Evolutionary conservation across 2,113 vertebrate species (phyloP).

Genomic region (Paramisgurnus dabryanus): DNA sequence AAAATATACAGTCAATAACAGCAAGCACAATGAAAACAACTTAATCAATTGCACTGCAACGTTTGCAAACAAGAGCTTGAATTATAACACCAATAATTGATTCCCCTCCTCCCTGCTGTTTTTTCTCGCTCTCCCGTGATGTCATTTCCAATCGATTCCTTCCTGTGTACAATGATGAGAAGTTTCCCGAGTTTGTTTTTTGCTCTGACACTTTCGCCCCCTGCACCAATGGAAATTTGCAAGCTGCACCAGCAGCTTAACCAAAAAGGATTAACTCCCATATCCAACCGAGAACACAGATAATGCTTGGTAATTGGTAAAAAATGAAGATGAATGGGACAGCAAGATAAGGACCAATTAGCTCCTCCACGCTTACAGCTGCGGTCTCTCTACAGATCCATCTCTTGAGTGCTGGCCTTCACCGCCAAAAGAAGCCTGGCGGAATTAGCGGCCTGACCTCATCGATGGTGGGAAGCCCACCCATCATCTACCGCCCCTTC

Average conservation of each 20-base stretch:
- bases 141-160: constrained; percentile 69
- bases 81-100: constrained; percentile 79
- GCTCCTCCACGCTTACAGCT: constrained; percentile 99
- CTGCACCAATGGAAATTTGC: constrained; percentile 90
- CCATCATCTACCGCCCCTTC: constrained; percentile 78
- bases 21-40: constrained; percentile 69
- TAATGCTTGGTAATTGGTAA: constrained; percentile 99
- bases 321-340: constrained; percentile 99
- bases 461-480: constrained; percentile 79
- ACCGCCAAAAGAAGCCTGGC: constrained; percentile 79
- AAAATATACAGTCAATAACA: constrained; percentile 80
- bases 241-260: constrained; percentile 99
- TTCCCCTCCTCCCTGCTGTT: constrained; percentile 57
- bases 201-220: constrained; percentile 52
- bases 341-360: constrained; percentile 99
- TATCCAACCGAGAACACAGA: constrained; percentile 99
- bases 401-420: constrained; percentile 95
- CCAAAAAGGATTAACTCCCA: constrained; percentile 99
- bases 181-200: constrained; percentile 85
- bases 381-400: constrained; percentile 96
- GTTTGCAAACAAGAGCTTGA: constrained; percentile 79
- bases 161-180: constrained; percentile 63
- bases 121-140: constrained; percentile 63
- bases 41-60: constrained; percentile 74
- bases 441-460: constrained; percentile 86